Base-by-base conservation (phyloP, 2,888 invertebrate genomes). In the Lasioglossum malachurum region DNA sequence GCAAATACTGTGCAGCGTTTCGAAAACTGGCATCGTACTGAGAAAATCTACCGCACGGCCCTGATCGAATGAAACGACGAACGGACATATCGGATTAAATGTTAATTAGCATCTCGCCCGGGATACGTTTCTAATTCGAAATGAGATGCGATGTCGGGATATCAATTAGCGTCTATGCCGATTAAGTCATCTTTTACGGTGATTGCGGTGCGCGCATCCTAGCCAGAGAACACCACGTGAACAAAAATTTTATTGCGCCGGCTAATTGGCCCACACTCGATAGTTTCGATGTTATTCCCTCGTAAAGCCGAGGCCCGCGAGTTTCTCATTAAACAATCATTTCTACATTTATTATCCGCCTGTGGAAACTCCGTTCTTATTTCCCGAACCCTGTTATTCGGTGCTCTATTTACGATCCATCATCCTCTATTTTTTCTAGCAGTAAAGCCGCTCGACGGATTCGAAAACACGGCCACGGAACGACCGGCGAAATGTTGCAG, bases 271-370 rank as follows among this genome's bases (percentile, higher is more conserved):
- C 49, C 69, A 49, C 64, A 71, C 46, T 82, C 76, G 64, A 86
- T 78, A 44, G 60, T 83, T 83, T 77, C 79, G 80, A 76, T 57
- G 67, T 80, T 87, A 73, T 67, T 84, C 38, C 75, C 79, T 88
- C 83, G 83, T 79, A 72, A 67, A 78, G 57, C 12, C 81, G 75
- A 84, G 75, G 67, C 31, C 53, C 44, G 77, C 38, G 7, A 71
- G 80, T 85, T 82, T 90, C 81, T 80, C 86, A 80, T 90, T 88
- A 90, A 89, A 89, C 67, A 84, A 90, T 84, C 80, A 76, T 86
- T 88, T 81, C 81, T 90, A 86, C 82, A 78, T 89, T 78, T 88
- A 89, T 90, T 86, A 88, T 81, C 86, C 38, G 46, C 73, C 67
- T 41, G 80, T 80, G 78, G 81, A 81, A 78, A 82, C 74, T 75